Base-by-base conservation (phyloP, 2,113 vertebrate genomes). In the Micronycteris hirsuta region DNA sequence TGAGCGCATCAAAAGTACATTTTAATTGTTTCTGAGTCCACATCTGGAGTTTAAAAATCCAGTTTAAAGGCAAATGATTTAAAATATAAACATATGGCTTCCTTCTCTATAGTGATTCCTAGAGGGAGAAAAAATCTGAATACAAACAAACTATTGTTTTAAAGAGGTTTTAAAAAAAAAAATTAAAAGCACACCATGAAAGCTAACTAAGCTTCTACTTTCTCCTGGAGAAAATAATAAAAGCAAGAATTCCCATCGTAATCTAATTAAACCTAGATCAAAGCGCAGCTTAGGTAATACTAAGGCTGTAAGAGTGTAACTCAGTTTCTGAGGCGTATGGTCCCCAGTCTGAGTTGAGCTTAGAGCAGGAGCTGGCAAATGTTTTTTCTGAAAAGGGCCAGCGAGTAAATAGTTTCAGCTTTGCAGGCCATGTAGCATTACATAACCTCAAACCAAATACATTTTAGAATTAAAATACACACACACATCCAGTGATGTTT, bases 81-180 rank as follows among this genome's bases (percentile, higher is more conserved):
- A 96, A 96, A 97, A 96, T 89, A 93, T 82, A 95, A 96, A 96
- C 94, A 88, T 82, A 93, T 85, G 93, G 70, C n/a, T 88, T 74
- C 84, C 56, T 94, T 94, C 65, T 93, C 92, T 63, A 68, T 70
- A 36, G 36, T 56, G 65, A 83, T 91, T 96, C 74, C 94, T 93
- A 76, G 56, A 54, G 61, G 63, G 43, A 74, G 12, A 7, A 14
- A 89, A 89, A 80, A 31, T 68, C 91, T 81, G 36, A 91, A 54
- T 41, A 93, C 36, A 96, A 96, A 94, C 91, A 77, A 94, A 92
- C 70, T 83, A 92, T 93, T 87, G 74, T 94, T 95, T 95, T 83
- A 95, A 95, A 83, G 24, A 65, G 31, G 12, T 9, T 22, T 88
- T 43, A 3, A n/a, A 67, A 22, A 68, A 70, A 70, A 68, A 73